Evolutionary conservation across 2,888 invertebrate genomes (phyloP).

Genomic region (Athrips mouffetella): DNA sequence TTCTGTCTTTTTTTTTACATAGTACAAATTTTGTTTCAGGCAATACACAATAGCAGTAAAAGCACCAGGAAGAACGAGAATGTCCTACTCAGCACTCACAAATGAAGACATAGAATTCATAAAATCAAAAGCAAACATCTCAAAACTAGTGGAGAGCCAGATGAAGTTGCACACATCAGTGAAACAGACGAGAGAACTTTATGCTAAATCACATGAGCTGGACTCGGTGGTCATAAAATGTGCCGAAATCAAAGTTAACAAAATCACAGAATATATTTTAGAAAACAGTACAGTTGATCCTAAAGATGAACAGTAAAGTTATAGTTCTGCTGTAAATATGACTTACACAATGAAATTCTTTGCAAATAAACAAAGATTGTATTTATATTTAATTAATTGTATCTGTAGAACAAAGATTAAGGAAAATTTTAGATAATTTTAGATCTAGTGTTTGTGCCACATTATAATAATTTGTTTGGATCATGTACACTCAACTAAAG

Average conservation of each 20-base stretch:
- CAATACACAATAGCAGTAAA: constrained; percentile 56
- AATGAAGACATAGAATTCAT: constrained; percentile 67
- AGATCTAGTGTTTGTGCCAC: neutral
- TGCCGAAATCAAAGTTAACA: constrained; percentile 48
- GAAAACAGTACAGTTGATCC: constrained; percentile 57
- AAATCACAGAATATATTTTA: constrained; percentile 56
- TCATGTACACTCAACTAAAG: neutral
- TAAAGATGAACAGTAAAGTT: constrained; percentile 8
- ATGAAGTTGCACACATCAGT: constrained; percentile 53
- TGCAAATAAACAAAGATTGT: no score
- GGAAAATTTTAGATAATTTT: no score
- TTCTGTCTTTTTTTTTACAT: neutral
- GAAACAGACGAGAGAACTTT: constrained; percentile 45
- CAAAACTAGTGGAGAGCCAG: constrained; percentile 56
- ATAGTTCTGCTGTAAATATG: no score
- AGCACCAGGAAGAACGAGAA: constrained; percentile 46
- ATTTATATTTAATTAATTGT: no score
- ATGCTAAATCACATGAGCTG: constrained; percentile 43
- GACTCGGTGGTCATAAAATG: constrained; percentile 49
- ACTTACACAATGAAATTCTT: no score
- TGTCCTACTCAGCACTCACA: constrained; percentile 56
- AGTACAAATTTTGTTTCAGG: constrained; percentile 37
- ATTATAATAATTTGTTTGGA: neutral
- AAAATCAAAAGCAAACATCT: constrained; percentile 57
- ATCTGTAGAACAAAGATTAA: no score